Base-by-base conservation (phyloP, 2,888 invertebrate genomes). In the Ceratothoa steindachneri region DNA sequence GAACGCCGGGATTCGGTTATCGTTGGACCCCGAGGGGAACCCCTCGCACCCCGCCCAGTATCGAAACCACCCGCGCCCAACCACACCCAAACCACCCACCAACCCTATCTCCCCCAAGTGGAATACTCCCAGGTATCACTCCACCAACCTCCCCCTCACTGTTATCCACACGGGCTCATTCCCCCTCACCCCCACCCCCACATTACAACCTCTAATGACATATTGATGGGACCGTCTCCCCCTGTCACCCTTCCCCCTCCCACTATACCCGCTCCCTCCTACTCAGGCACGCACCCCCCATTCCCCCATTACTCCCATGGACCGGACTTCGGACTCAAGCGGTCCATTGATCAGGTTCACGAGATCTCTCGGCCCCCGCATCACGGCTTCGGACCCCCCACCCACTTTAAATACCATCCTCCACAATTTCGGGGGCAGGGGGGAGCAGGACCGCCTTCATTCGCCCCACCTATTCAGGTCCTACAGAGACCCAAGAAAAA, bases 401-500 rank as follows among this genome's bases (percentile, higher is more conserved):
- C 66, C 51, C 24, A 41, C 41, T 41, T 41, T 15, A 41, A 41
- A 15, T 41, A 41, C 41, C 41, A 41, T 9, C 41, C 41, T 41
- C 15, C 41, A 41, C n/a, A n/a, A n/a, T 41, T 41, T 41, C 7
- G 41, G 41, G 41, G 41, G 15, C 5, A 41, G 5, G 41, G 41
- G 5, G 41, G 41, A 15, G 41, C 41, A 9, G 41, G 5, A 15
- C 41, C 41, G 5, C 41, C 41, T 9, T n/a, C n/a, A n/a, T 41
- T 41, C 15, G 15, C 30, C n/a, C 30, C 60, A 29, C 64, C 60
- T 24, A 30, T 29, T 19, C 30, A 5, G 12, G 70, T 72, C 2
- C 72, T 74, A 22, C 74, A 72, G 51, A 72, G 74, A 31, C 77
- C 77, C 64, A 75, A 75, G 71, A 78, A 75, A 67, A 78, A 75